A percentile compares a stretch with the other conserved stretches of the same genome.
Evolutionary conservation across 2,888 invertebrate genomes (phyloP).

Genomic region (Cephus runcator): DNA sequence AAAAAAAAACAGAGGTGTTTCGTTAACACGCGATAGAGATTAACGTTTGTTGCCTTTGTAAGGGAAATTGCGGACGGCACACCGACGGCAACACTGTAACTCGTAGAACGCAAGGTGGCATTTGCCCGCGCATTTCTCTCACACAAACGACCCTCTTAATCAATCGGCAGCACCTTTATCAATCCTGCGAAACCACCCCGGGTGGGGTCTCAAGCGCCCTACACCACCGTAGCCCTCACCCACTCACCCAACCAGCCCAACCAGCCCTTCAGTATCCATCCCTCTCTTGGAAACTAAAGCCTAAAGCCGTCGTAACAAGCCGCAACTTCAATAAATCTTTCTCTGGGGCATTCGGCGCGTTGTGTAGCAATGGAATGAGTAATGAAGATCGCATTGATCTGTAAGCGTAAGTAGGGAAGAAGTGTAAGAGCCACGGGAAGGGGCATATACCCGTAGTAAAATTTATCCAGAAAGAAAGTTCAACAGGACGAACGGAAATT

Average conservation of each 20-base stretch:
- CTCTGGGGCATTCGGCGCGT: constrained; percentile 2
- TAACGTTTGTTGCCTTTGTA: too few relatives aligned
- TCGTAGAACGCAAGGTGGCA: constrained; percentile 25
- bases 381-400: constrained; percentile 5
- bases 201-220: constrained; percentile 4
- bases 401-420: not conserved
- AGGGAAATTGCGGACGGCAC: too few relatives aligned
- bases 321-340: constrained; percentile 51
- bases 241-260: constrained; percentile 12
- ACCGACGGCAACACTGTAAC: too few relatives aligned
- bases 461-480: too few relatives aligned
- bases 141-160: constrained; percentile 61
- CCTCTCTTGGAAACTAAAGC: constrained; percentile 27
- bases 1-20: too few relatives aligned
- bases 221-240: too few relatives aligned
- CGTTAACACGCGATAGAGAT: too few relatives aligned
- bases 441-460: not conserved
- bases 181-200: constrained; percentile 13
- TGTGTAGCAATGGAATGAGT: not conserved
- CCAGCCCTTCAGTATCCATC: constrained; percentile 16
- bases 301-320: constrained; percentile 48
- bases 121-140: constrained; percentile 53
- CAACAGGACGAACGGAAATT: too few relatives aligned
- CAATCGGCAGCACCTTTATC: constrained; percentile 57
- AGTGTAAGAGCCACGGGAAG: not conserved